Percentiles rank a stretch among this genome's conserved stretches.
These are phyloP conservation scores for Sussaba pulchella DNA, from an alignment of 2,888 invertebrate genomes.

Conservation along the genomic window DNA sequence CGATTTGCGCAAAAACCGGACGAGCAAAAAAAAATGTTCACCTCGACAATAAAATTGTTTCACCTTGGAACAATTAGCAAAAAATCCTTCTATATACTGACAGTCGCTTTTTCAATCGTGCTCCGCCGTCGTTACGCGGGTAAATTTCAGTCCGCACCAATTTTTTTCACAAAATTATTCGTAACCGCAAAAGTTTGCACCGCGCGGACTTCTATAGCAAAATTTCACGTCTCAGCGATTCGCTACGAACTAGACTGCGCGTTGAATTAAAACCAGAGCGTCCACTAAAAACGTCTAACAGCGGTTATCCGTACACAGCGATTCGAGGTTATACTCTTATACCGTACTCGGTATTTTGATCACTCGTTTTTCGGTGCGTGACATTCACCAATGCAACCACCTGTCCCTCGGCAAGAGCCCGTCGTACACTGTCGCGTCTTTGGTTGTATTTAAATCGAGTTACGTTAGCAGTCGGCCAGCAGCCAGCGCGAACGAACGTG, in stretches of 20 bases:
- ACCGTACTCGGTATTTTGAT: constrained; percentile 1
- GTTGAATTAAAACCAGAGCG: not conserved
- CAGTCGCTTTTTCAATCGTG: too few species aligned
- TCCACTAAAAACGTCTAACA: not conserved
- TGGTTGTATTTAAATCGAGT: constrained; percentile 19
- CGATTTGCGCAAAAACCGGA: too few species aligned
- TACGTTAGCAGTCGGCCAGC: not conserved
- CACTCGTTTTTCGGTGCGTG: not conserved
- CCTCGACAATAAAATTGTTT: too few species aligned
- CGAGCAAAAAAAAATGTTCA: too few species aligned
- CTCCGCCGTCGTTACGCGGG: too few species aligned
- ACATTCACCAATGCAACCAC: constrained; percentile 11
- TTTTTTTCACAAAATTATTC: not conserved
- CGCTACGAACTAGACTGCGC: not conserved
- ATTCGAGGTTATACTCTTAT: too few species aligned
- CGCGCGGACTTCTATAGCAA: too few species aligned
- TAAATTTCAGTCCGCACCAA: too few species aligned
- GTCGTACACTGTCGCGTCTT: not conserved
- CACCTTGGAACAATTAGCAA: too few species aligned
- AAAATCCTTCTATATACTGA: too few species aligned
- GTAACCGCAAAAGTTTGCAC: not conserved
- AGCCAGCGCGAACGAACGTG: not conserved
- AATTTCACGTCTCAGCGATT: constrained; percentile 12
- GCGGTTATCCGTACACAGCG: not conserved
- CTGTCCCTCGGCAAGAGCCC: not conserved